Base-by-base conservation (phyloP, 1,140 invertebrate species). In the Trissolcus basalis region DNA sequence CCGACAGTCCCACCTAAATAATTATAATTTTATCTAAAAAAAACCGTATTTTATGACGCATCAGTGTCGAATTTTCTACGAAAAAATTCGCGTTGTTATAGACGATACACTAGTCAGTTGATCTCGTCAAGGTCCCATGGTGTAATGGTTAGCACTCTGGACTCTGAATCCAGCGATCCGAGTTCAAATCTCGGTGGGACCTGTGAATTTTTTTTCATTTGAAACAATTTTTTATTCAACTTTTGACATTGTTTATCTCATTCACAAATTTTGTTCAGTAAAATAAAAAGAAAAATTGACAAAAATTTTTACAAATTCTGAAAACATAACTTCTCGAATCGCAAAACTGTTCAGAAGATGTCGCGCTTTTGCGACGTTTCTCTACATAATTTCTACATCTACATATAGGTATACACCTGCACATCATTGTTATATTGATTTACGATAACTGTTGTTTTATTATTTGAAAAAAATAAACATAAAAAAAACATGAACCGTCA, bases 151-250 rank as follows among this genome's bases (percentile, higher is more conserved):
- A 86, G 79, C 82, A 85, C 91, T 92, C 91, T 92, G 92, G 92
- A 93, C 92, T 93, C 90, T 93, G 91, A 93, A 93, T 93, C 92
- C 92, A 92, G 92, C 91, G 91, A 93, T 92, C 90, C 90, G 90
- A 92, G 90, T 92, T 91, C 90, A 91, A 91, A 91, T 91, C 90
- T 91, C 90, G 89, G 88, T 88, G 86, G 88, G 84, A 88, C 87
- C 87, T 89, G 10, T 5, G 10, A 6, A 35, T 71, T 71, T 27
- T 19, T 72, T 68, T 90, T 92, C 9, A n/a, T 11, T 35, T 35
- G 10, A 35, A 35, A 35, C 10, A 35, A 10, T 5, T 6, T 11
- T 50, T 19, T n/a, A n/a, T n/a, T n/a, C n/a, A n/a, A n/a, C n/a
- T n/a, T n/a, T n/a, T n/a, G n/a, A n/a, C 92, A 91, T 92, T 33